Conservation (phyloP, 2,113 vertebrate species). For the Brienomyrus longianalis region DNA sequence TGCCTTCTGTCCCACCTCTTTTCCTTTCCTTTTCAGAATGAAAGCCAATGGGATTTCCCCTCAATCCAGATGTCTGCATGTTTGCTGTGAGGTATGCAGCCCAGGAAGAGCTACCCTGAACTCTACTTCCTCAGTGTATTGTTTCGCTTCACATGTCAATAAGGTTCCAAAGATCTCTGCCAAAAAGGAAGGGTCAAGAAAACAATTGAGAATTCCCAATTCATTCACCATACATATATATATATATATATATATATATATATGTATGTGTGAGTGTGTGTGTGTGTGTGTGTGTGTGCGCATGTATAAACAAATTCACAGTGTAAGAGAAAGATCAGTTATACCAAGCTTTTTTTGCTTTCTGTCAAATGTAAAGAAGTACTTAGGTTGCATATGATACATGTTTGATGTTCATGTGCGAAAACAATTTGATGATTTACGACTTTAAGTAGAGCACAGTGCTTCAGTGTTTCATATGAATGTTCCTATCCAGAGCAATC, state of each 20-base stretch:
- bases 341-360: background rate
- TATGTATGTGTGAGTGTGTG: background rate
- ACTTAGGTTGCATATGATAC: background rate
- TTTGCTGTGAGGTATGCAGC: slow-evolving; percentile 21
- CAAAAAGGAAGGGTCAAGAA: slow-evolving; percentile 2
- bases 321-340: background rate
- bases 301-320: background rate
- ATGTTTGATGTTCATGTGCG: background rate
- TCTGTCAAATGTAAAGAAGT: background rate
- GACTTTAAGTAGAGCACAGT: background rate
- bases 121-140: slow-evolving; percentile 17
- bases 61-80: slow-evolving; percentile 7
- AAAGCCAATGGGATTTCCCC: slow-evolving; percentile 21
- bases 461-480: background rate
- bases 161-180: background rate
- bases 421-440: background rate
- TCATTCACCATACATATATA: background rate
- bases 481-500: background rate
- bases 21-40: background rate
- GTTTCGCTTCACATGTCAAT: slow-evolving; percentile 10
- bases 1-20: background rate
- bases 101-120: slow-evolving; percentile 20
- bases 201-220: background rate
- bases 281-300: too few species aligned
- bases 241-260: background rate